These are phyloP conservation scores for Meandrusa payeni DNA, from an alignment of 2,888 invertebrate species.

Conservation along the genomic window DNA sequence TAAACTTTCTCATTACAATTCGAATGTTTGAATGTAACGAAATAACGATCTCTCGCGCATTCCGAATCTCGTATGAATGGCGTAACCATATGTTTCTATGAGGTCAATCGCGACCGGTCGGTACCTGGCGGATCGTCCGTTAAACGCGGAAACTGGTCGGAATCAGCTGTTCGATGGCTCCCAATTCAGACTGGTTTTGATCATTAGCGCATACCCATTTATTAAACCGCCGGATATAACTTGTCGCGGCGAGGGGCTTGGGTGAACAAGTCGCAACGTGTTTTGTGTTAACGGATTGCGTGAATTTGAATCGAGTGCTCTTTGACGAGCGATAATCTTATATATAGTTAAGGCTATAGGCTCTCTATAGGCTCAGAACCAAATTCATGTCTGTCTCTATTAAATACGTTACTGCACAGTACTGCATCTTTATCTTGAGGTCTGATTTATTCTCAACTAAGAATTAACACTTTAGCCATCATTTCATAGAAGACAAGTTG, in stretches of 20 bases:
- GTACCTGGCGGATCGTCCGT: constrained; percentile 9
- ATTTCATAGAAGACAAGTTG: too few relatives aligned
- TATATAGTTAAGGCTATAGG: too few relatives aligned
- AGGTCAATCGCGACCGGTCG: constrained; percentile 20
- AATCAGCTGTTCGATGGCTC: constrained; percentile 20
- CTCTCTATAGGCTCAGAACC: too few relatives aligned
- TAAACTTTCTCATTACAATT: constrained; percentile 1
- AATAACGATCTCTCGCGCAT: constrained; percentile 10
- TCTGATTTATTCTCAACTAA: too few relatives aligned
- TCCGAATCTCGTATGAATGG: constrained; percentile 15
- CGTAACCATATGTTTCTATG: constrained; percentile 23
- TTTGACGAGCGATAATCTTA: too few relatives aligned
- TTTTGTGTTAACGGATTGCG: constrained; percentile 12
- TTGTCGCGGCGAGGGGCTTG: background rate
- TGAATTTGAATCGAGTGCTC: constrained; percentile 3
- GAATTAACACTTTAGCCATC: too few relatives aligned
- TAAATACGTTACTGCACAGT: too few relatives aligned
- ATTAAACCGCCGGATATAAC: constrained; percentile 11
- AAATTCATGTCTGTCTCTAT: too few relatives aligned
- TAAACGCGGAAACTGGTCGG: constrained; percentile 20
- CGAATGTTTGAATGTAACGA: constrained; percentile 13
- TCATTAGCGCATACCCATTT: background rate
- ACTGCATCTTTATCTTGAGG: too few relatives aligned
- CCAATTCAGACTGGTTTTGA: constrained; percentile 16
- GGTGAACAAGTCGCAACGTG: constrained; percentile 9